A percentile compares a stretch with the other conserved stretches of the same genome.
These are phyloP conservation scores for Drosophila asahinai DNA, from an alignment of 1,140 invertebrate species.

Conservation along the genomic window DNA sequence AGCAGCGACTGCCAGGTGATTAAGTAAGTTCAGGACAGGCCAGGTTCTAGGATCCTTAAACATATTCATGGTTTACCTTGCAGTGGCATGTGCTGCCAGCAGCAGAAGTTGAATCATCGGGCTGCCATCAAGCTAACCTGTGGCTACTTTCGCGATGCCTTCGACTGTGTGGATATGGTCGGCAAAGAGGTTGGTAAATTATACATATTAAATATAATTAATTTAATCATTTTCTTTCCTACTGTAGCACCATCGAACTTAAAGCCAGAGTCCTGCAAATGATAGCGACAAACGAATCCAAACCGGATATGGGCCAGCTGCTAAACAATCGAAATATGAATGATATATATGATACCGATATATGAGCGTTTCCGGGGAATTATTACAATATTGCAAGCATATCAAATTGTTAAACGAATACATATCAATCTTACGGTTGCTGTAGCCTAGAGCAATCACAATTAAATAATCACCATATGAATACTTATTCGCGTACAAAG, in stretches of 20 bases:
- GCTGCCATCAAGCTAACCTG: conserved; percentile 93
- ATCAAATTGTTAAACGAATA: conserved; percentile 54
- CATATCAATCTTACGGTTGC: conserved; percentile 63
- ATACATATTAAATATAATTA: neutral
- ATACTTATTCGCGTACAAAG: conserved; percentile 35
- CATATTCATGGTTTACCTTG: neutral
- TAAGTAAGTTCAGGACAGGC: conserved; percentile 67
- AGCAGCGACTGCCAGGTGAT: conserved; percentile 94
- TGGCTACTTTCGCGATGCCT: conserved; percentile 95
- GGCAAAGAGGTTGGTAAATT: conserved; percentile 34
- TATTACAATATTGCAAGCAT: conserved; percentile 47
- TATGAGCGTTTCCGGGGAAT: conserved; percentile 26
- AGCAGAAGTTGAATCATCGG: conserved; percentile 92
- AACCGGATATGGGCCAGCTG: conserved; percentile 12
- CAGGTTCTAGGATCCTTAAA: neutral
- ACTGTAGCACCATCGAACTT: conserved; percentile 52
- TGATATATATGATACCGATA: conserved; percentile 4
- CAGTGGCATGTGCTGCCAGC: conserved; percentile 93
- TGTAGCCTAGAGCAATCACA: conserved; percentile 31
- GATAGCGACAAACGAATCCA: conserved; percentile 2
- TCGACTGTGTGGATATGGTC: conserved; percentile 91
- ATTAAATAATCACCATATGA: conserved; percentile 26
- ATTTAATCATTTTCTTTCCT: neutral
- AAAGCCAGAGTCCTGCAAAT: neutral
- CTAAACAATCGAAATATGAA: conserved; percentile 31